phyloP scores from a whole-genome alignment of 2,797 vertebrate species.

The Serranus cabrilla region DNA sequence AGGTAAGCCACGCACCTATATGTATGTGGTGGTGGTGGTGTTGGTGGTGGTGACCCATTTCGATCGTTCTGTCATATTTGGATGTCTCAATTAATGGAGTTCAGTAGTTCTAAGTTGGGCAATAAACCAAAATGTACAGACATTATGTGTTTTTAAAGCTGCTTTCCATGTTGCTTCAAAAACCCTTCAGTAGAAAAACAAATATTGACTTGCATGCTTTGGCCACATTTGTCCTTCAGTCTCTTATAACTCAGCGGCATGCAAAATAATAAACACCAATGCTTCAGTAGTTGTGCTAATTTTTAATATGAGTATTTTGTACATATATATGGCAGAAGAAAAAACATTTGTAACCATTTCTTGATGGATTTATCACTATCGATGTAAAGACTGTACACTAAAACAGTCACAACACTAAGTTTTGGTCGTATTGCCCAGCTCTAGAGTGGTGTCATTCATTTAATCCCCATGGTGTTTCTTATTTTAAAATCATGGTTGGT shows the following conservation, averaged over 20 bases:
- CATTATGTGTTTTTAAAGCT: background rate
- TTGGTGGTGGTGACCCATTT: slow-evolving; percentile 40
- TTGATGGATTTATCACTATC: no score
- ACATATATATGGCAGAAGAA: background rate
- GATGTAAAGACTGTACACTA: background rate
- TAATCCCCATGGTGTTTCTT: slow-evolving; percentile 28
- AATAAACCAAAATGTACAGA: slow-evolving; percentile 33
- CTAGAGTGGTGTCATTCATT: slow-evolving; percentile 39
- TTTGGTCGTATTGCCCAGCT: slow-evolving; percentile 63
- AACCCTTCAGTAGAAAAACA: background rate
- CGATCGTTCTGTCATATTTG: slow-evolving; percentile 36
- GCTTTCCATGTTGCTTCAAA: background rate
- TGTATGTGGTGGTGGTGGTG: slow-evolving; percentile 78
- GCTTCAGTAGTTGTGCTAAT: background rate
- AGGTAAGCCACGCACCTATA: slow-evolving; percentile 84
- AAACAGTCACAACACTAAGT: background rate
- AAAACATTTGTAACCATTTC: no score
- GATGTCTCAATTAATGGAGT: slow-evolving; percentile 16
- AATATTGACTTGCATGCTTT: background rate
- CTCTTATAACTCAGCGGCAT: background rate
- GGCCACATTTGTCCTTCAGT: background rate
- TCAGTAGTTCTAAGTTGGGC: slow-evolving; percentile 54
- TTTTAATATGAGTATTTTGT: background rate
- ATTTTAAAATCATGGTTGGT: slow-evolving; percentile 16
- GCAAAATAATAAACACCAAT: background rate